Conservation (phyloP, 64 coral and sea anemone species). For the Astreopora myriophthalma region DNA sequence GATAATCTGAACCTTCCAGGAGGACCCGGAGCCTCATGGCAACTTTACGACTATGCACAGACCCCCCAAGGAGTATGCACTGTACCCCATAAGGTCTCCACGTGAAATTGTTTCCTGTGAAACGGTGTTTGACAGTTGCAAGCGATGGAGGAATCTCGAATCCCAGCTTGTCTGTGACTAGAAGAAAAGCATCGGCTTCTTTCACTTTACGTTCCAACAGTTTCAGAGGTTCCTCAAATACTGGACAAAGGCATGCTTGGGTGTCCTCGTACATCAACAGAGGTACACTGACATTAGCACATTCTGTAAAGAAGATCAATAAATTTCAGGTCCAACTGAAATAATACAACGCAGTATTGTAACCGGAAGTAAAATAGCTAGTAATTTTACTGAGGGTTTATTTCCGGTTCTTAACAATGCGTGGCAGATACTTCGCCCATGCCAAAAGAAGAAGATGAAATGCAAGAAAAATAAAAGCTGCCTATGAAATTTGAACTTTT, state of each 20-base stretch:
- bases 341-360: neutral
- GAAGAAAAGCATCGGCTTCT: conserved; percentile 88
- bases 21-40: conserved; percentile 88
- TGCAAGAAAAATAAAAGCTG: neutral
- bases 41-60: conserved; percentile 88
- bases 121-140: conserved; percentile 69
- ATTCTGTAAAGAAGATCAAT: conserved; percentile 60
- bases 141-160: conserved; percentile 77
- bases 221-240: conserved; percentile 78
- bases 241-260: conserved; percentile 62
- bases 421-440: neutral
- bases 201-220: conserved; percentile 86
- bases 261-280: conserved; percentile 92
- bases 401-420: neutral
- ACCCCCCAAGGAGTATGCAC: conserved; percentile 93
- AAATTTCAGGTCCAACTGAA: neutral
- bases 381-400: conserved; percentile 12
- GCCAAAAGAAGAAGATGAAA: neutral
- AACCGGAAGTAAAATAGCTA: neutral
- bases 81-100: conserved; percentile 95
- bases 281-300: conserved; percentile 74
- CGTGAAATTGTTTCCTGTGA: conserved; percentile 82
- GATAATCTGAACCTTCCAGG: conserved; percentile 88
- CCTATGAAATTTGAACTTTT: neutral
- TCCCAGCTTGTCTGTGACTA: conserved; percentile 83